Base-by-base conservation (phyloP, 2,797 vertebrate genomes). In the Myripristis jacobus region DNA sequence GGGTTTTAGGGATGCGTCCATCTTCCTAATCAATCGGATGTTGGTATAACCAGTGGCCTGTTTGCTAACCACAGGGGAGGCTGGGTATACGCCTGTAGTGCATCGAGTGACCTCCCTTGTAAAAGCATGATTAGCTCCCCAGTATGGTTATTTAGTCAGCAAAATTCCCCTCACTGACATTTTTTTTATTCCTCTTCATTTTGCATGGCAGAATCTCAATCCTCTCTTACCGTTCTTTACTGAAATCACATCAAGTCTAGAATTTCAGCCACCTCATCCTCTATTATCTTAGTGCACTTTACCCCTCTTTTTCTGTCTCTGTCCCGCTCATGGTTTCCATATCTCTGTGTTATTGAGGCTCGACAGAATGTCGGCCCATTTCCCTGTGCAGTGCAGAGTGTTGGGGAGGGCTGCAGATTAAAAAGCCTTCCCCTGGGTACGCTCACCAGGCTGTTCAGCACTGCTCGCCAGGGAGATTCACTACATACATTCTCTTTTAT, bases 401-500 rank as follows among this genome's bases (percentile, higher is more conserved):
- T 70, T 80, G 77, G 83, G 85, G 81, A 91, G 87, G 78, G 87
- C 82, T 84, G 82, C 84, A 89, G 89, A 92, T 92, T 93, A 91
- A 90, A 92, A 93, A 88, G 81, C 83, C 77, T 77, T 91, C 91
- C 91, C 91, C 44, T 65, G 86, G 88, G 92, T 86, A 81, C 81
- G 76, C 89, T 91, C 89, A 84, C 90, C 87, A 86, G 84, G 87
- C 85, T 88, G 87, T 88, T 91, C 85, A 83, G 83, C 82, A 59
- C 55, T 57, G 70, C 85, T 91, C 84, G 77, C 91, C 85, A 80
- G 89, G 80, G 90, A 92, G 85, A 90, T 90, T 90, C 90, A 91
- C 90, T 88, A 91, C 92, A 92, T 87, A 92, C 89, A 89, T 91
- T 90, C 85, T 91, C 85, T 92, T 93, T 93, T 90, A 93, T 89